Evolutionary conservation across 2,113 vertebrate genomes (phyloP), one percentile per base, ranked within the genome.

Genomic region (Poeciliopsis prolifica): DNA sequence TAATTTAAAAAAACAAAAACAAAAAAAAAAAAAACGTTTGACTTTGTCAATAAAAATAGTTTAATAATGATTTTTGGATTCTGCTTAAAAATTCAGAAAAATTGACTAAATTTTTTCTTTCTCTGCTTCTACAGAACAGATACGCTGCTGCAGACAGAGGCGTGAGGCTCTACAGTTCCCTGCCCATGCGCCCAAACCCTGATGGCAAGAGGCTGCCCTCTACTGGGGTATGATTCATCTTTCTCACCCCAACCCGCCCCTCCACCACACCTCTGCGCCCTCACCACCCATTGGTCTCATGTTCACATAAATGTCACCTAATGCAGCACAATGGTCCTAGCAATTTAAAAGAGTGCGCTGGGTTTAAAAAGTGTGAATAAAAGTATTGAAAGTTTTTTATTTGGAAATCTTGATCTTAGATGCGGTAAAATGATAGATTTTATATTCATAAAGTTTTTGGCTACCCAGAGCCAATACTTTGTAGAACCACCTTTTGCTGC

Each of bases 151-250:
- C 92, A 86, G 94, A 95, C 82, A 88, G 94, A 87, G 92, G 93
- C 51, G 93, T 94, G 82, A 92, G 94, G 70, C 94, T 95, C 79
- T 94, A 95, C 94, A 93, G 92, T 87, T 90, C 92, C 78, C 88
- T 95, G 91, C 93, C 93, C 87, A 93, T 95, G 93, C 94, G 93
- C 90, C 92, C 91, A 68, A 93, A 92, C 94, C 93, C 93, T 83
- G 93, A 94, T 91, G 92, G 93, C 90, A 95, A 95, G 94, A 93
- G 94, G 92, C 94, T 95, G 94, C 93, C 95, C 93, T 94, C 95
- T 92, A 87, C 94, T 92, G 93, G 94, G 94, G 95, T 95, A 93
- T 93, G 94, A 92, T 30, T 65, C 54, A 5, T 70, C 74, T 61
- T 76, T 74, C 44, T n/a, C 33, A 14, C 2, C 14, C 17, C 13